A percentile compares a stretch with the other conserved stretches of the same genome.
These are phyloP conservation scores for Argynnis bischoffii DNA, from an alignment of 2,888 invertebrate genomes.

Conservation along the genomic window DNA sequence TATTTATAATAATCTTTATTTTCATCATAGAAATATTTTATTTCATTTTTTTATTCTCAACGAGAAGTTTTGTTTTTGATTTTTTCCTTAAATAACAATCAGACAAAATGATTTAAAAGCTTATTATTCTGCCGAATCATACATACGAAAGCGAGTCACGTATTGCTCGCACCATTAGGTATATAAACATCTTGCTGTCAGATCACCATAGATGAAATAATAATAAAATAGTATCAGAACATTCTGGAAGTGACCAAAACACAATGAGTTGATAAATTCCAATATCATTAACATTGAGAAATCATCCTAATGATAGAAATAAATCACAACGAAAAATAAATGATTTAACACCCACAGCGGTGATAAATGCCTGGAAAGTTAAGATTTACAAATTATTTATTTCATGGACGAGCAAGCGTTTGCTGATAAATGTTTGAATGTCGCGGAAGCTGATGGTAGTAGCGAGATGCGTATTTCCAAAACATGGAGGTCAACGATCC, in stretches of 20 bases:
- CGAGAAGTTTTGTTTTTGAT: slow-evolving; percentile 12
- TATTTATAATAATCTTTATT: not conserved
- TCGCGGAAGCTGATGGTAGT: slow-evolving; percentile 36
- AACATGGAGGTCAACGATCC: slow-evolving; percentile 76
- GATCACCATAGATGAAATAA: slow-evolving; percentile 23
- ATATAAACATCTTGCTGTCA: slow-evolving; percentile 24
- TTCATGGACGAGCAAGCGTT: slow-evolving; percentile 35
- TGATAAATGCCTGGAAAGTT: slow-evolving; percentile 52
- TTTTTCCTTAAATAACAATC: slow-evolving; percentile 22
- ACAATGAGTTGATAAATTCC: slow-evolving; percentile 4
- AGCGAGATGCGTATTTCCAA: slow-evolving; percentile 65
- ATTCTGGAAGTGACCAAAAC: slow-evolving; percentile 18
- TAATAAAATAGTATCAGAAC: slow-evolving; percentile 24
- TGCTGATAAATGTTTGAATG: slow-evolving; percentile 53
- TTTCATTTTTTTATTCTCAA: not conserved
- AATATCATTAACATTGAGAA: slow-evolving; percentile 33
- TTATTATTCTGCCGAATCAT: slow-evolving; percentile 30
- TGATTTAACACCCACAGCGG: slow-evolving; percentile 49
- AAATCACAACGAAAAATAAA: slow-evolving; percentile 52
- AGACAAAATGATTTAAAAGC: slow-evolving; percentile 28
- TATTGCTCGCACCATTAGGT: slow-evolving; percentile 25
- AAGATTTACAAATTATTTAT: slow-evolving; percentile 52
- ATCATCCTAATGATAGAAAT: slow-evolving; percentile 38
- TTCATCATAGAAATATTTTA: not conserved
- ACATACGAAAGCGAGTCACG: slow-evolving; percentile 28